These are phyloP conservation scores for Theodoxus fluviatilis DNA, from an alignment of 2,888 invertebrate genomes.

Conservation along the genomic window DNA sequence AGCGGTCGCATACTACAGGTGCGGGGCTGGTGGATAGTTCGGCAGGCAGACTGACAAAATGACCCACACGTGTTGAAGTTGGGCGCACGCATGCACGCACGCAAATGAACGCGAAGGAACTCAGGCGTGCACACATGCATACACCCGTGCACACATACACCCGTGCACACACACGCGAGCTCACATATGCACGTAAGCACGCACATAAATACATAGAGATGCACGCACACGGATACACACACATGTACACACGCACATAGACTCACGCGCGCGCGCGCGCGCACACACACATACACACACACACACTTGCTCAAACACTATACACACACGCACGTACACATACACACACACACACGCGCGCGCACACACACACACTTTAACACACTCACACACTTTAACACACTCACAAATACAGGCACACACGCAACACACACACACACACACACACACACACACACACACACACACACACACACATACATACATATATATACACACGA, in stretches of 20 bases:
- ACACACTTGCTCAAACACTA: not conserved
- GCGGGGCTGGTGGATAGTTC: no score
- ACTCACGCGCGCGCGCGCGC: not conserved
- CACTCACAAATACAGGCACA: no score
- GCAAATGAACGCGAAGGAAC: not conserved
- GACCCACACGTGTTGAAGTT: no score
- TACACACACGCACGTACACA: not conserved
- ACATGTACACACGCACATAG: not conserved
- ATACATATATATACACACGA: no score
- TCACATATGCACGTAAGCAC: slow-evolving; percentile 3
- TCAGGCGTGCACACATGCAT: not conserved
- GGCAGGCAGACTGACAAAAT: no score
- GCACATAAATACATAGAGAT: not conserved
- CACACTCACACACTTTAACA: no score
- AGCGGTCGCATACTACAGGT: no score
- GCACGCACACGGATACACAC: not conserved
- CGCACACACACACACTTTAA: not conserved
- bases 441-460: no score
- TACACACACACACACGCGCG: not conserved
- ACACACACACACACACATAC: no score
- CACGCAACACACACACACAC: no score
- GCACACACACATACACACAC: no score
- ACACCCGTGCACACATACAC: not conserved
- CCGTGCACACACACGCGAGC: not conserved
- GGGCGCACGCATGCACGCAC: not conserved